Evolutionary conservation across 1,140 invertebrate species (phyloP).

Genomic region (Harpegnathos saltator): DNA sequence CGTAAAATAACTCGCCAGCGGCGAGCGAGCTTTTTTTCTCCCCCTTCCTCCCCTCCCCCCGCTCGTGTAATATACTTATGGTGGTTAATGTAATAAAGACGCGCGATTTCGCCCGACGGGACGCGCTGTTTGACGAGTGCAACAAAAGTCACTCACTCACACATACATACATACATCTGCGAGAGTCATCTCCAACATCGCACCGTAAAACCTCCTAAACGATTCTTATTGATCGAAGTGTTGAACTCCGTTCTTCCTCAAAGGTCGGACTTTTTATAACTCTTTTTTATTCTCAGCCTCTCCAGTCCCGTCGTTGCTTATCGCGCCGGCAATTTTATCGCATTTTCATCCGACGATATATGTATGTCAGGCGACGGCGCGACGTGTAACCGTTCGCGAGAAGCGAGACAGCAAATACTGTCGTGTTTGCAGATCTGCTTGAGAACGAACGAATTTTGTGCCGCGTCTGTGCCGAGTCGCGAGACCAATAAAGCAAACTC

Average conservation of each 20-base stretch:
- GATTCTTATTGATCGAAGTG: conserved; percentile 25
- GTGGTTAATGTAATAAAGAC: no score
- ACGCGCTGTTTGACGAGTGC: no score
- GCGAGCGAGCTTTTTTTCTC: background rate
- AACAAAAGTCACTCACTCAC: no score
- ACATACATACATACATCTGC: no score
- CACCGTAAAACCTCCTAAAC: background rate
- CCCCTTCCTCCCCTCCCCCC: no score
- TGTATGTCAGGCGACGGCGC: conserved; percentile 12
- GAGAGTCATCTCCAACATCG: no score
- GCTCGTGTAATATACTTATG: no score
- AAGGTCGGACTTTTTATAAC: conserved; percentile 26
- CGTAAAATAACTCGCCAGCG: conserved; percentile 2
- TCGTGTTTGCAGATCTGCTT: conserved; percentile 10
- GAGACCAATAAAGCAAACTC: conserved; percentile 37
- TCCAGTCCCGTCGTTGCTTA: conserved; percentile 31
- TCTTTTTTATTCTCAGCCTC: conserved; percentile 10
- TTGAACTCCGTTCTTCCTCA: background rate
- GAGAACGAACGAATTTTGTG: conserved; percentile 8
- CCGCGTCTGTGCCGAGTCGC: background rate
- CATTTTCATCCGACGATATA: background rate
- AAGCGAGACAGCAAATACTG: conserved; percentile 34
- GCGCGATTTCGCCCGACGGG: no score
- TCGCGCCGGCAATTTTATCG: conserved; percentile 23
- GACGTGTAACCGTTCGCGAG: conserved; percentile 11